phyloP scores from a whole-genome alignment of 2,113 vertebrate species.

The Cryptotis parvus region DNA sequence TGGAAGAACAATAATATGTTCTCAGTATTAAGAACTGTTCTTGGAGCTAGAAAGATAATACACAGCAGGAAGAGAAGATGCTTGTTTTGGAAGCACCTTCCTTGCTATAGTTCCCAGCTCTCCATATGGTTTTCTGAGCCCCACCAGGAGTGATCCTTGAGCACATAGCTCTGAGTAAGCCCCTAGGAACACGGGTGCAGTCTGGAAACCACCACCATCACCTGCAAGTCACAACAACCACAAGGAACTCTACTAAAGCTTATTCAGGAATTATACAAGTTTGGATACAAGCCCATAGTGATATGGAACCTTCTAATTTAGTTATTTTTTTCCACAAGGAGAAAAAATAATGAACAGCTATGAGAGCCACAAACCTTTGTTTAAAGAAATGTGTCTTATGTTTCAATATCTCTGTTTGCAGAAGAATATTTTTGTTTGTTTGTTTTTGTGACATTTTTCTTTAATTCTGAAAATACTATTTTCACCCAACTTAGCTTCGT shows the following conservation, averaged over 20 bases:
- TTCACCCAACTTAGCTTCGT: constrained; percentile 56
- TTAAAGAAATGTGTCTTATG: constrained; percentile 31
- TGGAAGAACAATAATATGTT: neutral
- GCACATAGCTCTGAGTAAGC: too few species aligned
- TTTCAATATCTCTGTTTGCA: constrained; percentile 55
- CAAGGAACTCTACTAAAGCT: neutral
- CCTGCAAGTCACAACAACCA: neutral
- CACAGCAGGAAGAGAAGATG: too few species aligned
- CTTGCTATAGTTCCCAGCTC: too few species aligned
- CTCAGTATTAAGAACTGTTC: constrained; percentile 15
- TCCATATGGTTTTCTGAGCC: too few species aligned
- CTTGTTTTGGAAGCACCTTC: too few species aligned
- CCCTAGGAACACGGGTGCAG: too few species aligned
- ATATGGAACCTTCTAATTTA: constrained; percentile 39
- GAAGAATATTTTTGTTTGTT: constrained; percentile 50
- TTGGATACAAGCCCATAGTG: neutral
- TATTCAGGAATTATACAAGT: neutral
- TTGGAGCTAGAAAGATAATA: too few species aligned
- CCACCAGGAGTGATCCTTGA: too few species aligned
- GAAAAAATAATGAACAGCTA: constrained; percentile 53
- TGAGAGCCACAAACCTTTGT: constrained; percentile 45
- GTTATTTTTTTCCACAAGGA: constrained; percentile 32
- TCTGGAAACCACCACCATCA: too few species aligned
- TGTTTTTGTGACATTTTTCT: constrained; percentile 57
- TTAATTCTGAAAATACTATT: constrained; percentile 56